Evolutionary conservation across 2,888 invertebrate species (phyloP), one percentile per base, ranked within the genome.

Genomic region (Anoplius nigerrimus): DNA sequence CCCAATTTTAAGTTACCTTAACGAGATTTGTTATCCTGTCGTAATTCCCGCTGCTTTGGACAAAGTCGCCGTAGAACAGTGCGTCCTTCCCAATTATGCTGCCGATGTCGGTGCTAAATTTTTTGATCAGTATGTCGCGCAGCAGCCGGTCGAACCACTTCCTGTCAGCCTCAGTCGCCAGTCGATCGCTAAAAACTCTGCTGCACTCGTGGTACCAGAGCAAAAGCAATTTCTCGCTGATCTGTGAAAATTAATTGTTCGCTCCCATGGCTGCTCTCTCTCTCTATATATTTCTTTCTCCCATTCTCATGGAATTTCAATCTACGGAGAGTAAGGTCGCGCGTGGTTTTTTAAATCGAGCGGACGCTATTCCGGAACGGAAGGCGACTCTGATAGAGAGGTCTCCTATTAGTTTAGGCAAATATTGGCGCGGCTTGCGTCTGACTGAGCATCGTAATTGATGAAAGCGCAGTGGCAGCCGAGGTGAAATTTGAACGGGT

Each of bases 181-280:
- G 90, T 4, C 97, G 93, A 86, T 97, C 97, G 84, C 95, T 95
- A 84, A 95, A 97, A 0, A 97, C 95, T 6, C 97, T 91, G 87
- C 94, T 93, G 60, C 95, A 94, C 87, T 97, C 97, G 86, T 97
- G 97, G 76, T 94, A 95, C 97, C 97, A 97, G 13, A 97, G 90
- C n/a, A 94, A 90, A 48, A 92, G 91, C 72, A 95, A 90, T 34
- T 93, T 91, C 3, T 91, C 90, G 51, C 92, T 90, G 4, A 86
- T 84, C 93, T 93, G 76, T 34, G 66, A 58, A 53, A 18, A 52
- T 46, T 1, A 22, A 53, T 20, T 13, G 24, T 13, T 6, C 8
- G 34, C 11, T 34, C 11, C 34, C 34, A n/a, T n/a, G n/a, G n/a
- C n/a, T n/a, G n/a, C n/a, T n/a, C n/a, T n/a, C n/a, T n/a, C n/a